A percentile compares a stretch with the other conserved stretches of the same genome.
Evolutionary conservation across 1,140 invertebrate genomes (phyloP).

Genomic region (Trachymyrmex cornetzi): DNA sequence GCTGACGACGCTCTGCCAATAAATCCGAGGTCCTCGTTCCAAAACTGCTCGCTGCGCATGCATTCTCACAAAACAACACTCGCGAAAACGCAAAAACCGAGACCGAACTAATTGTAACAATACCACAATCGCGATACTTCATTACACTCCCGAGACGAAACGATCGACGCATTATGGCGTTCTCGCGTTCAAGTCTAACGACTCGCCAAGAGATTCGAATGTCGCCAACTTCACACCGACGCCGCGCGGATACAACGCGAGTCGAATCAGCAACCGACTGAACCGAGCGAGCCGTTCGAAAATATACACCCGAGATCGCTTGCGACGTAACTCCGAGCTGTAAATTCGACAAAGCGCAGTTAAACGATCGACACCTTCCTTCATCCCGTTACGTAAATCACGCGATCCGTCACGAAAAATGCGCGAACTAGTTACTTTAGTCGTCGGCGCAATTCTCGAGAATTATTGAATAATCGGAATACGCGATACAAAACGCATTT

Average conservation of each 20-base stretch:
- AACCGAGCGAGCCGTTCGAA: not conserved
- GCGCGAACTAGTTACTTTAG: too few species aligned
- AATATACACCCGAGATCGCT: not conserved
- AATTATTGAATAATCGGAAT: too few species aligned
- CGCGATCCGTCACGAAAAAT: not conserved
- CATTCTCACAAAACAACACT: not conserved
- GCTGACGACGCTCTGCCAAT: too few species aligned
- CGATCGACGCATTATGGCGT: not conserved
- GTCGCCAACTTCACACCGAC: not conserved
- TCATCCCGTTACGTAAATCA: not conserved
- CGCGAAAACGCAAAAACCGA: not conserved
- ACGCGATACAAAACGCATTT: too few species aligned
- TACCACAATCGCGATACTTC: not conserved
- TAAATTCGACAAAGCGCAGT: not conserved
- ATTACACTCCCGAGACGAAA: not conserved
- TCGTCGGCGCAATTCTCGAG: too few species aligned
- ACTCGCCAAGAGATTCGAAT: not conserved
- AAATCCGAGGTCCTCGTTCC: not conserved
- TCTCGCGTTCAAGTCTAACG: not conserved
- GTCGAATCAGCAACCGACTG: not conserved
- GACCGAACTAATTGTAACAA: not conserved
- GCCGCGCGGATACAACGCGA: not conserved
- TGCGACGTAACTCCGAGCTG: not conserved
- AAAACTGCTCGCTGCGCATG: not conserved
- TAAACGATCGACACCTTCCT: not conserved